Evolutionary conservation across 2,888 invertebrate genomes (phyloP).

Genomic region (Trichopria drosophilae): DNA sequence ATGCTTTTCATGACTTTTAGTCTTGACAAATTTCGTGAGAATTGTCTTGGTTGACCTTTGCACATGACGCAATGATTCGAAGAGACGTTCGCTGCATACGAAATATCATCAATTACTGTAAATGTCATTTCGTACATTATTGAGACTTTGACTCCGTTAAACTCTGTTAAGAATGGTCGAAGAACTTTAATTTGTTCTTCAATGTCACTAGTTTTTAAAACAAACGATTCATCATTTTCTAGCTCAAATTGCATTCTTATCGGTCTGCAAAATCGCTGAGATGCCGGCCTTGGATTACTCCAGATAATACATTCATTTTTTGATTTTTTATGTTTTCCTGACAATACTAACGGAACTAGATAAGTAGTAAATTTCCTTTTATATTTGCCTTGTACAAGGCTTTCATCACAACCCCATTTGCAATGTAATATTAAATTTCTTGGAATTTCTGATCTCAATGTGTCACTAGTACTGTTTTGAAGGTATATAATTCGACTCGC

Average conservation of each 20-base stretch:
- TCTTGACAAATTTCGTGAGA: too few relatives aligned
- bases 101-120: too few relatives aligned
- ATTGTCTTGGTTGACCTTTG: too few relatives aligned
- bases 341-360: conserved; percentile 24
- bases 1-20: too few relatives aligned
- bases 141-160: conserved; percentile 21
- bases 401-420: conserved; percentile 40
- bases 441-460: conserved; percentile 10
- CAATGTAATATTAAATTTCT: conserved; percentile 30
- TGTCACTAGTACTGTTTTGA: conserved; percentile 29
- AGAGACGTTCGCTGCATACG: too few relatives aligned
- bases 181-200: conserved; percentile 28
- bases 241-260: conserved; percentile 30
- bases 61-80: too few relatives aligned
- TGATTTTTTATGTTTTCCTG: conserved; percentile 1
- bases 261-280: conserved; percentile 30
- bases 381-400: conserved; percentile 30
- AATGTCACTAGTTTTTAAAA: conserved; percentile 21
- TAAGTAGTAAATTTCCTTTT: conserved; percentile 30
- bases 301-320: conserved; percentile 20
- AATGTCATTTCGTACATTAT: too few relatives aligned
- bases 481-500: conserved; percentile 26
- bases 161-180: conserved; percentile 18
- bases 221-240: conserved; percentile 19
- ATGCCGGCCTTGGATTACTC: conserved; percentile 31